Percentiles rank a stretch among this genome's conserved stretches.
phyloP scores from a whole-genome alignment of 30 jellyfish, hydroid and myxozoan genomes.

The Rhopilema esculentum region DNA sequence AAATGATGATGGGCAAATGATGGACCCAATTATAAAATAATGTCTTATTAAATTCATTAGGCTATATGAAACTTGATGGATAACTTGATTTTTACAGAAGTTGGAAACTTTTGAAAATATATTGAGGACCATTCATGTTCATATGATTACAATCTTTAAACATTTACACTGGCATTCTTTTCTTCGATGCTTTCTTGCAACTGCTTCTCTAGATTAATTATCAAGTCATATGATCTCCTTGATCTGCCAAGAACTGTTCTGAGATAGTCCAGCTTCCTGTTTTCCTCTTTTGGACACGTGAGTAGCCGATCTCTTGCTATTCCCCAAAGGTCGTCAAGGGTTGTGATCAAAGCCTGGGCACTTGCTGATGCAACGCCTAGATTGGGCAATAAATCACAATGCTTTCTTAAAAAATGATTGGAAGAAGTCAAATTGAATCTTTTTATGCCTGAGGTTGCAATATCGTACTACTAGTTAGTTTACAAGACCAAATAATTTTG shows the following conservation, averaged over 20 bases:
- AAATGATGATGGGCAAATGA: too few species aligned
- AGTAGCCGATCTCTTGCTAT: conserved; percentile 21
- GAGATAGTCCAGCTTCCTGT: conserved; percentile 6
- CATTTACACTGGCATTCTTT: conserved; percentile 20
- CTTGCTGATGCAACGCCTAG: not conserved
- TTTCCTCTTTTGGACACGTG: conserved; percentile 37
- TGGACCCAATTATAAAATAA: too few species aligned
- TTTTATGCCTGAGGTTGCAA: too few species aligned
- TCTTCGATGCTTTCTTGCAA: conserved; percentile 15
- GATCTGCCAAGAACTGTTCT: conserved; percentile 16
- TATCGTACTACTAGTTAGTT: too few species aligned
- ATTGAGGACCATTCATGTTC: too few species aligned
- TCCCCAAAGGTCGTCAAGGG: conserved; percentile 24
- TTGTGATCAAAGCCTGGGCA: not conserved
- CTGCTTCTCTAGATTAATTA: conserved; percentile 13
- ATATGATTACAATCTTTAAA: too few species aligned
- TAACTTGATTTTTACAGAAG: too few species aligned
- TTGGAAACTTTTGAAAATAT: too few species aligned
- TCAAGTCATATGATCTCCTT: conserved; percentile 30
- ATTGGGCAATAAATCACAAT: too few species aligned
- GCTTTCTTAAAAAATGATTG: not conserved
- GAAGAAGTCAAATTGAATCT: too few species aligned
- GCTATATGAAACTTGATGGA: not conserved
- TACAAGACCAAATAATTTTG: too few species aligned
- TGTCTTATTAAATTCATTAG: too few species aligned